Conservation (phyloP, 1,140 invertebrate species). For the Drosophila takahashii region DNA sequence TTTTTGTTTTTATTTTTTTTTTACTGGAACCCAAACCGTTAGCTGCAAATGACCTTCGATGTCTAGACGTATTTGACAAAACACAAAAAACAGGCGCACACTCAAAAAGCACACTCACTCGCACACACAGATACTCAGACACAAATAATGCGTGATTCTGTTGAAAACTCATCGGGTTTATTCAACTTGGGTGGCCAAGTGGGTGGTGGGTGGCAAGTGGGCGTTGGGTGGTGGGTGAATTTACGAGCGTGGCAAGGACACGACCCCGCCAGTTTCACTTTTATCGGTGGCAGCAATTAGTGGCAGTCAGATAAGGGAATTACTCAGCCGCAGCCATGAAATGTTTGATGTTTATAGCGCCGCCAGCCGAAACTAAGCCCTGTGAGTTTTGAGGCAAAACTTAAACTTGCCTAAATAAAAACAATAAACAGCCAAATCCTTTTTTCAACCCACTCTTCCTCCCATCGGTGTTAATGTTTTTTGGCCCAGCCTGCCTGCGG, state of each 20-base stretch:
- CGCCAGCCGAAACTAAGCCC: conserved; percentile 13
- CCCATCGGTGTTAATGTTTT: conserved; percentile 9
- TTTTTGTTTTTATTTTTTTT: not conserved
- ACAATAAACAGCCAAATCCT: conserved; percentile 42
- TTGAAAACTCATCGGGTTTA: conserved; percentile 63
- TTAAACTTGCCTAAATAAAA: conserved; percentile 17
- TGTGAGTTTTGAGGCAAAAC: conserved; percentile 6
- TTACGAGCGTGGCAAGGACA: conserved; percentile 18
- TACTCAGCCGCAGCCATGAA: conserved; percentile 25
- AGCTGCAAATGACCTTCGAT: conserved; percentile 70
- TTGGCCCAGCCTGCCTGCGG: conserved; percentile 4
- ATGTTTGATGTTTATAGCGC: conserved; percentile 24
- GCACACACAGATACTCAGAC: conserved; percentile 38
- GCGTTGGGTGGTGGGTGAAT: not conserved
- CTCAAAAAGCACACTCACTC: conserved; percentile 41
- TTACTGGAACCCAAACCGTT: conserved; percentile 36
- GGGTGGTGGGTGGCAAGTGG: not conserved
- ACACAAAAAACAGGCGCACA: conserved; percentile 52
- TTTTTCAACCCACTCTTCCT: not conserved
- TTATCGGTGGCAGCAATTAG: conserved; percentile 65
- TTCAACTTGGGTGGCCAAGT: conserved; percentile 60
- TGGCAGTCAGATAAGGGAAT: conserved; percentile 51
- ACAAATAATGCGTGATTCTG: conserved; percentile 70
- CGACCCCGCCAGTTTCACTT: conserved; percentile 17
- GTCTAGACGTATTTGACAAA: conserved; percentile 81